These are phyloP conservation scores for Helicolenus hilgendorfi DNA, from an alignment of 2,797 vertebrate species.

Conservation along the genomic window DNA sequence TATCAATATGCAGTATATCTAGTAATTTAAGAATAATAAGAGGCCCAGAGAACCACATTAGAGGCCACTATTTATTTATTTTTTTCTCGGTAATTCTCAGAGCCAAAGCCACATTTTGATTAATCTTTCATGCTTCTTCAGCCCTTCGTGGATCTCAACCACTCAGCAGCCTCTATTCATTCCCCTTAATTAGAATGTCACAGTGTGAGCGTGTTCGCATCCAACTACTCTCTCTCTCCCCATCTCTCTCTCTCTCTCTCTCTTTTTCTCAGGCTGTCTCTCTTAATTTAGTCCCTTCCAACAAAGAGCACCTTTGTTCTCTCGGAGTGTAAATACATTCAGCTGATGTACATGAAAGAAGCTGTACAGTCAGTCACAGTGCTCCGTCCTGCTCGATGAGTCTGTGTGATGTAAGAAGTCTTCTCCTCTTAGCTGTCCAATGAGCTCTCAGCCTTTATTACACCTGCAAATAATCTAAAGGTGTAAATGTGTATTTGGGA, in stretches of 20 bases:
- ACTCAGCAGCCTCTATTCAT: constrained; percentile 34
- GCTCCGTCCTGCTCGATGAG: not conserved
- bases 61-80: no score
- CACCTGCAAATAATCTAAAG: not conserved
- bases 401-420: no score
- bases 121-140: not conserved
- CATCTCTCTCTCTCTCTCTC: no score
- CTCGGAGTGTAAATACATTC: constrained; percentile 1
- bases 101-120: constrained; percentile 8
- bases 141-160: constrained; percentile 39
- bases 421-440: no score
- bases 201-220: not conserved
- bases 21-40: not conserved
- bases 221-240: not conserved
- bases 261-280: no score
- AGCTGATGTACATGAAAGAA: not conserved
- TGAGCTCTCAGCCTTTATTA: not conserved
- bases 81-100: not conserved
- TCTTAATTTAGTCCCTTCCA: constrained; percentile 4
- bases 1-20: not conserved
- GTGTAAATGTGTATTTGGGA: no score
- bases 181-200: constrained; percentile 57
- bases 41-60: not conserved
- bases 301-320: constrained; percentile 16
- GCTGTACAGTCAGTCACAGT: not conserved